These are phyloP conservation scores for Petroica traversi DNA, from an alignment of 2,113 vertebrate genomes.

Conservation along the genomic window DNA sequence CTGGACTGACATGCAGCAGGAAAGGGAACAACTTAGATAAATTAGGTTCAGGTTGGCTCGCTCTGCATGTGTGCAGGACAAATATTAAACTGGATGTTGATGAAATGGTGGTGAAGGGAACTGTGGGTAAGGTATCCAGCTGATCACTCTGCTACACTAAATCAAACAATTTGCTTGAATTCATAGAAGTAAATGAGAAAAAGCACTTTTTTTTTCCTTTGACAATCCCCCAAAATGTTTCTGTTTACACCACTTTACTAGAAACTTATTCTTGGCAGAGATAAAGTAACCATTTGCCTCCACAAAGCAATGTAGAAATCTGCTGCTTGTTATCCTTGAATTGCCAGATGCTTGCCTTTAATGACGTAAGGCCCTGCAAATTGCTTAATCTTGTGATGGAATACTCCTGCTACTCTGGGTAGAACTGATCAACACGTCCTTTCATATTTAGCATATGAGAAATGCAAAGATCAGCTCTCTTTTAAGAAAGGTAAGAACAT, in stretches of 20 bases:
- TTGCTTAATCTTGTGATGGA: conserved; percentile 65
- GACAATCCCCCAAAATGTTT: conserved; percentile 58
- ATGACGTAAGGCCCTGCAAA: conserved; percentile 63
- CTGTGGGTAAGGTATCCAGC: conserved; percentile 42
- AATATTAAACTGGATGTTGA: conserved; percentile 65
- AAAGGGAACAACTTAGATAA: conserved; percentile 65
- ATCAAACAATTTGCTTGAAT: conserved; percentile 70
- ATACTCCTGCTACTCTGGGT: conserved; percentile 40
- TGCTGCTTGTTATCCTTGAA: conserved; percentile 71
- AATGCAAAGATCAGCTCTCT: not conserved
- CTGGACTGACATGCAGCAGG: conserved; percentile 49
- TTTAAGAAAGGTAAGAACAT: not conserved
- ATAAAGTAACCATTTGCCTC: conserved; percentile 72
- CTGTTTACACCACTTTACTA: conserved; percentile 67
- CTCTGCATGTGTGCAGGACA: conserved; percentile 38
- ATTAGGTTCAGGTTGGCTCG: conserved; percentile 63
- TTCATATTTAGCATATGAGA: conserved; percentile 15
- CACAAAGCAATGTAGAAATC: conserved; percentile 69
- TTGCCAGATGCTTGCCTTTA: conserved; percentile 69
- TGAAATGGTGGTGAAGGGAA: conserved; percentile 50
- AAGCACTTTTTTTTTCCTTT: not conserved
- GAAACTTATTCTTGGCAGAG: conserved; percentile 69
- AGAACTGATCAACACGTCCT: conserved; percentile 35
- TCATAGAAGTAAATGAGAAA: conserved; percentile 28
- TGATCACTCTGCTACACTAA: conserved; percentile 54